These are phyloP conservation scores for Enteromius viviparus DNA, from an alignment of 2,797 vertebrate species.

Conservation along the genomic window DNA sequence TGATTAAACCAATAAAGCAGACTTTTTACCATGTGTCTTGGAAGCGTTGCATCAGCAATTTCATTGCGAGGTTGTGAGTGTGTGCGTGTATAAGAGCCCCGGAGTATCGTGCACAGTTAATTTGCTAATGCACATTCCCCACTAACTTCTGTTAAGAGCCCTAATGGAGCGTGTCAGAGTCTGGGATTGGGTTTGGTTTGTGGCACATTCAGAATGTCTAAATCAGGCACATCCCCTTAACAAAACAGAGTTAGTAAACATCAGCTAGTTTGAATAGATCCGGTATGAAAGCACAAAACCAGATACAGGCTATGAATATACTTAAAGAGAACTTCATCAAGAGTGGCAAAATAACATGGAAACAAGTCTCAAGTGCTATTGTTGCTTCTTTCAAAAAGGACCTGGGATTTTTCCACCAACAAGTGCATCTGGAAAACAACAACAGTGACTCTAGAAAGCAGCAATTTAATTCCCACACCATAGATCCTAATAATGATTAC, in stretches of 20 bases:
- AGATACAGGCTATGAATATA: background rate
- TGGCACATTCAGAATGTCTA: background rate
- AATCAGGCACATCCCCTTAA: background rate
- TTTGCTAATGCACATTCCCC: conserved; percentile 27
- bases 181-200: conserved; percentile 23
- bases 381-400: background rate
- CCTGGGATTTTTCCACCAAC: background rate
- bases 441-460: conserved; percentile 1
- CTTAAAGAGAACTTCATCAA: background rate
- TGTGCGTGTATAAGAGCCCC: background rate
- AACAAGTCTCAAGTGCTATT: background rate
- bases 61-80: background rate
- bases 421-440: background rate
- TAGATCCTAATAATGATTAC: conserved; percentile 10
- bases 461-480: background rate
- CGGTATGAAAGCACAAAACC: background rate
- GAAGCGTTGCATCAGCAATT: conserved; percentile 13
- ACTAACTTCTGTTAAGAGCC: conserved; percentile 17
- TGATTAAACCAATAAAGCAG: conserved; percentile 58
- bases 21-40: conserved; percentile 35
- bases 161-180: conserved; percentile 30
- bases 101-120: background rate
- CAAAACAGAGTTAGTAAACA: background rate
- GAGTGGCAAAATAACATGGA: background rate
- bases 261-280: background rate